Conservation (phyloP, 2,888 invertebrate genomes). For the Unio pictorum region DNA sequence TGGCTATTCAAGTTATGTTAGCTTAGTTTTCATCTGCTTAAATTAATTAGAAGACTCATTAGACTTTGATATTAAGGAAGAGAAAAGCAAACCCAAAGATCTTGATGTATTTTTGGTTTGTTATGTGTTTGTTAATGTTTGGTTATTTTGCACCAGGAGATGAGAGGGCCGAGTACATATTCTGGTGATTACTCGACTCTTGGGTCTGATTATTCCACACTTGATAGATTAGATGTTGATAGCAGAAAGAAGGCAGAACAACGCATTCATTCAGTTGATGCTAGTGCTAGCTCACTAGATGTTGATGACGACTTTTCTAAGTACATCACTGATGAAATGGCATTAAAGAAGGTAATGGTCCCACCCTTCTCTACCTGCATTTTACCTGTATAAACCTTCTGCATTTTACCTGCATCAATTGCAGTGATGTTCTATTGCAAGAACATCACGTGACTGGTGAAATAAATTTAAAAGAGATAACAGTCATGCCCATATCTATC, state of each 20-base stretch:
- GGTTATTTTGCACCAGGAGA: slow-evolving; percentile 20
- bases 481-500: too few relatives aligned
- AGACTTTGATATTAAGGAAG: too few relatives aligned
- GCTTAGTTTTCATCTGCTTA: too few relatives aligned
- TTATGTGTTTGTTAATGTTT: slow-evolving; percentile 7
- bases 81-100: slow-evolving; percentile 3
- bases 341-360: slow-evolving; percentile 57
- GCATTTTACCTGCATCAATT: too few relatives aligned
- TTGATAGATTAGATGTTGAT: slow-evolving; percentile 39
- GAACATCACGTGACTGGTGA: too few relatives aligned
- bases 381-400: too few relatives aligned
- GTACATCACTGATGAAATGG: slow-evolving; percentile 47
- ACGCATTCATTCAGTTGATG: slow-evolving; percentile 48
- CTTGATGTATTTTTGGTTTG: slow-evolving; percentile 5
- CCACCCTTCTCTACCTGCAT: too few relatives aligned
- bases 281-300: slow-evolving; percentile 56
- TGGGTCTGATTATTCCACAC: slow-evolving; percentile 52
- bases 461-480: too few relatives aligned
- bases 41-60: too few relatives aligned
- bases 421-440: too few relatives aligned
- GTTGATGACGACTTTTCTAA: slow-evolving; percentile 51
- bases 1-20: too few relatives aligned
- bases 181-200: slow-evolving; percentile 51
- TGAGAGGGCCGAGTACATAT: slow-evolving; percentile 35
- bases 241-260: slow-evolving; percentile 18